These are phyloP conservation scores for Astreopora myriophthalma DNA, from an alignment of 64 coral and sea anemone species.

Conservation along the genomic window DNA sequence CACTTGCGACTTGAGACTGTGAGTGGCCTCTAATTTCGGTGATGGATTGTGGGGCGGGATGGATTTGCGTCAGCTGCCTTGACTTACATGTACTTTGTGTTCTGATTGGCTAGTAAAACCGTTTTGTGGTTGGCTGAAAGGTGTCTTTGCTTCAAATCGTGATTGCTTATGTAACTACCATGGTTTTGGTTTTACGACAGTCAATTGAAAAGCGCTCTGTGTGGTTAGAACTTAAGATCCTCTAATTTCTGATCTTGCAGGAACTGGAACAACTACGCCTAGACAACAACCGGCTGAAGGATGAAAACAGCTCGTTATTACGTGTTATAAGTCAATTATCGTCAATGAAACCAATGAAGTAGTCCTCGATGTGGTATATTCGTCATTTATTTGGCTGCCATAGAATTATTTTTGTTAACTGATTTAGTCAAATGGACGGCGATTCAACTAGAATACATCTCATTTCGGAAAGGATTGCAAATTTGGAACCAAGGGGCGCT, in stretches of 20 bases:
- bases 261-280: slow-evolving; percentile 76
- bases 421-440: slow-evolving; percentile 51
- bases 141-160: too few relatives aligned
- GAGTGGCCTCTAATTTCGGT: too few relatives aligned
- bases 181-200: too few relatives aligned
- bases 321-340: slow-evolving; percentile 94
- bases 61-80: too few relatives aligned
- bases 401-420: slow-evolving; percentile 51
- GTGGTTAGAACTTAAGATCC: not conserved
- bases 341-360: slow-evolving; percentile 52
- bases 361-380: not conserved
- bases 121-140: too few relatives aligned
- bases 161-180: too few relatives aligned
- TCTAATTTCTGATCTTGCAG: slow-evolving; percentile 30
- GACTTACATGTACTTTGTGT: too few relatives aligned
- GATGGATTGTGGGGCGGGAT: too few relatives aligned
- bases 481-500: not conserved
- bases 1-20: too few relatives aligned
- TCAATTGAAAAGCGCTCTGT: too few relatives aligned
- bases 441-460: not conserved
- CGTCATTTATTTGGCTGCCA: slow-evolving; percentile 31
- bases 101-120: too few relatives aligned
- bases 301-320: slow-evolving; percentile 94
- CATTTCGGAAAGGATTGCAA: not conserved
- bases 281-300: slow-evolving; percentile 83